These are phyloP conservation scores for Decapterus maruadsi DNA, from an alignment of 2,797 vertebrate species.

Conservation along the genomic window DNA sequence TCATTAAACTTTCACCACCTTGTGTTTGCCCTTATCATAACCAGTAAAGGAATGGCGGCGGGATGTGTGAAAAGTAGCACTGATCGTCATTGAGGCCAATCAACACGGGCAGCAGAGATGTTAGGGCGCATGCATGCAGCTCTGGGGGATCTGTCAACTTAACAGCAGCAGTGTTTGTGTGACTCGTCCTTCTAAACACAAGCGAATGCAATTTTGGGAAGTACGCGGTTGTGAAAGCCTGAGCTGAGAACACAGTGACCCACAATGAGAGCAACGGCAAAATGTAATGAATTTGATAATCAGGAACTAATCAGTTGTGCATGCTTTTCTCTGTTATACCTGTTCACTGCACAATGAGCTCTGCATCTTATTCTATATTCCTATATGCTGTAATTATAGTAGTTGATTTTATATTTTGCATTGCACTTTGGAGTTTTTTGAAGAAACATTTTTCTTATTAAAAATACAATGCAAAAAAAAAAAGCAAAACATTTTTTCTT, in stretches of 20 bases:
- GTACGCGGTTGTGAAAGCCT: neutral
- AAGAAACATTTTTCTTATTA: neutral
- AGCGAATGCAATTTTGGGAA: neutral
- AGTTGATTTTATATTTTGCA: neutral
- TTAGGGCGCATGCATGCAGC: neutral
- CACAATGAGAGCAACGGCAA: neutral
- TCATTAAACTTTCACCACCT: slow-evolving; percentile 66
- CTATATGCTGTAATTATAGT: neutral
- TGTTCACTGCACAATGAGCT: neutral
- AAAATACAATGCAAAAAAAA: neutral
- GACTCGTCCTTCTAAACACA: neutral
- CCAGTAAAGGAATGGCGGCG: slow-evolving; percentile 45
- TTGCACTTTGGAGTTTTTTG: neutral
- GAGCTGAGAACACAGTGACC: slow-evolving; percentile 12
- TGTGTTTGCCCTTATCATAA: slow-evolving; percentile 59
- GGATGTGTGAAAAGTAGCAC: slow-evolving; percentile 68
- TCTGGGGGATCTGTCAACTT: neutral
- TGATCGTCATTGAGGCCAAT: slow-evolving; percentile 51
- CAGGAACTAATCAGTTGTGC: neutral
- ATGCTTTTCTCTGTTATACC: neutral
- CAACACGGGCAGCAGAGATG: slow-evolving; percentile 16
- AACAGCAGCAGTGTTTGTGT: neutral
- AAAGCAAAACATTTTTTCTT: too few species aligned
- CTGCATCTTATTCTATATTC: neutral
- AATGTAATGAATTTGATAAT: neutral